Evolutionary conservation across 2,797 vertebrate species (phyloP), one percentile per base, ranked within the genome.

Genomic region (Poecile montanus): DNA sequence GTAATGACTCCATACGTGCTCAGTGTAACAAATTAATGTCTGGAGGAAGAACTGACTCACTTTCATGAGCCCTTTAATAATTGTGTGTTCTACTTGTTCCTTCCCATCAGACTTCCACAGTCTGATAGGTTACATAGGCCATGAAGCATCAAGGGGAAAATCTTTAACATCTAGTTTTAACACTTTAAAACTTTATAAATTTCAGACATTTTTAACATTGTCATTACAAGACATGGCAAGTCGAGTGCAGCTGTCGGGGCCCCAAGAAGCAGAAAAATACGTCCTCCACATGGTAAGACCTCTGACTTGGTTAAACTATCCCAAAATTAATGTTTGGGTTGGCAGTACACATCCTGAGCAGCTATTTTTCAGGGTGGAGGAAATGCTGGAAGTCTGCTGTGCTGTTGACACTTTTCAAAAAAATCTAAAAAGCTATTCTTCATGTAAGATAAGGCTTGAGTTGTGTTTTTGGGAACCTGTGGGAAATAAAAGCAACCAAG

Each of bases 171-270:
- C 25, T n/a, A 10, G 10, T 75, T 75, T 36, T 95, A 89, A 93
- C 13, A 1, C 2, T 32, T 88, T 9, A 10, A 66, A 77, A 6
- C 79, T 44, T 81, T 94, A 23, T 97, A 22, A 40, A 77, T 98
- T 98, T 81, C 98, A 99, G 99, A 99, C 99, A 1, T 99, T 99
- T 97, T 98, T 99, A 98, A 99, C 99, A 1, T 97, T 99, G 92
- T 99, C 99, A 12, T 98, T 99, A 98, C 99, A 99, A 99, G 99
- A 99, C 97, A 99, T 99, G 99, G 99, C 99, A 26, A 99, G 99
- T 98, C 98, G 99, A 96, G 99, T 99, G 95, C 99, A 99, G 97
- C 98, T 99, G 81, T 99, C 99, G 0, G 99, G 99, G 50, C 98
- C 99, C 58, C 99, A 99, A 95, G 99, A 99, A 97, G 99, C 99